Evolutionary conservation across 2,797 vertebrate species (phyloP).

Genomic region (Semotilus atromaculatus): DNA sequence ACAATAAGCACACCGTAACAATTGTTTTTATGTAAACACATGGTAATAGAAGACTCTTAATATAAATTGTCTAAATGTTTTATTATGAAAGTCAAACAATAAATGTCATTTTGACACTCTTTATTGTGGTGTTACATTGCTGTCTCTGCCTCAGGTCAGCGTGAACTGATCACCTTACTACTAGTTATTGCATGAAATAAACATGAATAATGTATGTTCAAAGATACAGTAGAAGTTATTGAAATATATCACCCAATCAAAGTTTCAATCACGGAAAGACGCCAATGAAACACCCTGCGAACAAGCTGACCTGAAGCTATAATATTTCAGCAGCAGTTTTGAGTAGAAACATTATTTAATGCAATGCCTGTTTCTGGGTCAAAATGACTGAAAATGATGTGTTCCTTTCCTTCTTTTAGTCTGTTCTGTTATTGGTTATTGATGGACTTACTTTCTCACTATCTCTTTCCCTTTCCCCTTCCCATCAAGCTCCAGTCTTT

Average conservation of each 20-base stretch:
- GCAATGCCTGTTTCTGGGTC: neutral
- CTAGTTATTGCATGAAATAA: neutral
- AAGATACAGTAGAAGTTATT: neutral
- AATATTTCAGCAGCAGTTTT: neutral
- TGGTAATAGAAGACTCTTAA: neutral
- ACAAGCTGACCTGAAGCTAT: neutral
- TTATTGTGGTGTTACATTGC: neutral
- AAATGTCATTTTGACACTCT: neutral
- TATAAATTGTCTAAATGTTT: neutral
- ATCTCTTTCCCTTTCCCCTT: conserved; percentile 36
- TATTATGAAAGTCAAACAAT: neutral
- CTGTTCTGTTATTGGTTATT: neutral
- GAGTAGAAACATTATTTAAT: neutral
- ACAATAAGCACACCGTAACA: neutral
- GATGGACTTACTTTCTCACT: neutral
- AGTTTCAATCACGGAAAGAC: no score
- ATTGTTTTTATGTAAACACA: neutral
- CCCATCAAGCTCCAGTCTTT: conserved; percentile 82
- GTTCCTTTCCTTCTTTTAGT: neutral
- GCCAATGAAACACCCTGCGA: neutral
- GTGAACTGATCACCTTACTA: neutral
- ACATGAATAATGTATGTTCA: neutral
- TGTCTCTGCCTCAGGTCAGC: neutral
- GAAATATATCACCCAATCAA: neutral
- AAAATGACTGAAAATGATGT: neutral